Evolutionary conservation across 2,113 vertebrate genomes (phyloP).

Genomic region (Chlamydotis undulata): DNA sequence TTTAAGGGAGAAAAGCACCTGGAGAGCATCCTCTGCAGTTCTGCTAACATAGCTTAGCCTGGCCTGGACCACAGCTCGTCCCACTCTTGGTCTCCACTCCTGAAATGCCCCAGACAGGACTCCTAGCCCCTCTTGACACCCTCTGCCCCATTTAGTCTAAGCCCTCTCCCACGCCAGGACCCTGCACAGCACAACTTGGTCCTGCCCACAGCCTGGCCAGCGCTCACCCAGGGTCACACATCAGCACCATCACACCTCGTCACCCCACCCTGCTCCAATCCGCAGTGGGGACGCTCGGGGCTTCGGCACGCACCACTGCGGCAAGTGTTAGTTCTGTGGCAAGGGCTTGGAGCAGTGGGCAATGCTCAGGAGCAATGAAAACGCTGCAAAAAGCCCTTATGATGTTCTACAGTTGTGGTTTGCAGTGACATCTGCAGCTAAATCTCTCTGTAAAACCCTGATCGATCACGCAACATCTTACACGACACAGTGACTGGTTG

Average conservation of each 20-base stretch:
- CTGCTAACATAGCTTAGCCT: neutral
- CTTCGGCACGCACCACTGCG: neutral
- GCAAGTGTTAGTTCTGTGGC: neutral
- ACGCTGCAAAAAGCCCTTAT: neutral
- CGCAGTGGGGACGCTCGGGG: neutral
- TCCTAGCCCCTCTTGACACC: neutral
- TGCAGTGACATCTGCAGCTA: neutral
- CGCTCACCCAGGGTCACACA: accelerated
- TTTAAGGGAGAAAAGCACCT: neutral
- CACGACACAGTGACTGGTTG: neutral
- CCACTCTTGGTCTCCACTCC: neutral
- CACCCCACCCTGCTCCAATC: neutral
- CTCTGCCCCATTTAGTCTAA: neutral
- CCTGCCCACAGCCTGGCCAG: neutral
- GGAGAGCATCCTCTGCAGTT: neutral
- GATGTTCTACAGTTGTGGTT: neutral
- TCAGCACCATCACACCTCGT: accelerated
- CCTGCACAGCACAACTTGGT: neutral
- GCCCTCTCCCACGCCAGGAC: neutral
- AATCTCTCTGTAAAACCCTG: neutral
- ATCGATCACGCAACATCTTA: neutral
- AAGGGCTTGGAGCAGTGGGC: neutral
- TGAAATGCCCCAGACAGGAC: neutral
- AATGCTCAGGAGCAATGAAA: neutral
- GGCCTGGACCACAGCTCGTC: neutral